A percentile compares a stretch with the other conserved stretches of the same genome.
phyloP scores from a whole-genome alignment of 2,888 invertebrate species.

The Stenolophus ochropezus region DNA sequence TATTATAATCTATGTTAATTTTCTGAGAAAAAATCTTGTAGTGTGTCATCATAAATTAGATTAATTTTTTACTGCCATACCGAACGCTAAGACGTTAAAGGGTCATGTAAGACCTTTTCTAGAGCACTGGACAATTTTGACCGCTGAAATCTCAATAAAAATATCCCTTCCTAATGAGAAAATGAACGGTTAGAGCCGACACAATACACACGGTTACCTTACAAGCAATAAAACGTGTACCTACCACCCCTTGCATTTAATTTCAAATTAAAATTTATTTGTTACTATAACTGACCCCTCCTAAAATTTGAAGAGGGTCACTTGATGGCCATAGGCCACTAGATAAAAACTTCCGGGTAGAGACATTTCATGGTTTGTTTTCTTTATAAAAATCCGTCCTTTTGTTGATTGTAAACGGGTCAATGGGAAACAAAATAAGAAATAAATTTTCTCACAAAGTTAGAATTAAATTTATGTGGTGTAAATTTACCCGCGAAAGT shows the following conservation, averaged over 20 bases:
- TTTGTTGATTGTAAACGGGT: slow-evolving; percentile 26
- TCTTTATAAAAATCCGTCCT: slow-evolving; percentile 6
- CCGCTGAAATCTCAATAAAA: slow-evolving; percentile 48
- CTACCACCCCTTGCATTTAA: slow-evolving; percentile 49
- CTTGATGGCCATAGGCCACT: neutral
- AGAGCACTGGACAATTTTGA: neutral
- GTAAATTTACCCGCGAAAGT: slow-evolving; percentile 11
- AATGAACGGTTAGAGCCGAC: slow-evolving; percentile 47
- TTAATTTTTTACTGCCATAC: neutral
- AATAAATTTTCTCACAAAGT: slow-evolving; percentile 37
- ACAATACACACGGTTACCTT: slow-evolving; percentile 43
- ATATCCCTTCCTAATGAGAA: slow-evolving; percentile 49
- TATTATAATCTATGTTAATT: no score
- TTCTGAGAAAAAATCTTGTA: neutral
- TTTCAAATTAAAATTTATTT: slow-evolving; percentile 59
- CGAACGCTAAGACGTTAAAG: slow-evolving; percentile 12
- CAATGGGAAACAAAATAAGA: slow-evolving; percentile 7
- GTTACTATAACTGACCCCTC: slow-evolving; percentile 56
- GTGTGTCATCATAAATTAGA: neutral
- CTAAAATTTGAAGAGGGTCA: slow-evolving; percentile 42
- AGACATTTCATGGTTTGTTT: slow-evolving; percentile 42
- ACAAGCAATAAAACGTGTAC: slow-evolving; percentile 58
- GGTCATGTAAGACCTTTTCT: neutral
- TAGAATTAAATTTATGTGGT: neutral
- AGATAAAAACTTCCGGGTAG: slow-evolving; percentile 22